These are phyloP conservation scores for Hydrozoanthus gracilis DNA, from an alignment of 92 coral and sea anemone species.

Conservation along the genomic window DNA sequence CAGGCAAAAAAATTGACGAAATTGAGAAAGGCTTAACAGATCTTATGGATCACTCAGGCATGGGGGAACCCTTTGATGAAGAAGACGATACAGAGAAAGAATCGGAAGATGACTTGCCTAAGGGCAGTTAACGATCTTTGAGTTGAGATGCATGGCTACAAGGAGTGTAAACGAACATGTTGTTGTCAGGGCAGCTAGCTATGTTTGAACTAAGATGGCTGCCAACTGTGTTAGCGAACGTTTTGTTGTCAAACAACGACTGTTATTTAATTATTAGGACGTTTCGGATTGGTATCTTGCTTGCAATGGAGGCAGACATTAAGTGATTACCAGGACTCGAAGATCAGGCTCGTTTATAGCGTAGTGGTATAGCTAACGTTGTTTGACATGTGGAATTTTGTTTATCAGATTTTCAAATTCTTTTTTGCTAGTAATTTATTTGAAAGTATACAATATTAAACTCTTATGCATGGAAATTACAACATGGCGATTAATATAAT, in stretches of 20 bases:
- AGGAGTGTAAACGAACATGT: neutral
- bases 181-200: constrained; percentile 65
- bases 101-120: constrained; percentile 58
- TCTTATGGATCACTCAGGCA: constrained; percentile 98
- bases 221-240: constrained; percentile 11
- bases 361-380: neutral
- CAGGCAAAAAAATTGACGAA: constrained; percentile 88
- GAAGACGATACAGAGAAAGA: constrained; percentile 83
- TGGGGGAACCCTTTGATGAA: constrained; percentile 97
- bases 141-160: constrained; percentile 8
- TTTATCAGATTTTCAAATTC: neutral
- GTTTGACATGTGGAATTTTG: neutral
- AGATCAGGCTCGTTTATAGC: too few species aligned
- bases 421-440: neutral
- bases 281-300: neutral
- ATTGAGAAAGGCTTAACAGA: constrained; percentile 93
- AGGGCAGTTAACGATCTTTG: constrained; percentile 65
- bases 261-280: constrained; percentile 10
- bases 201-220: constrained; percentile 2
- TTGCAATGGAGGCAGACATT: neutral
- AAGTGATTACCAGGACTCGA: too few species aligned
- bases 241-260: constrained; percentile 45
- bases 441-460: neutral
- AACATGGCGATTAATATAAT: neutral
- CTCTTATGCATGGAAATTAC: neutral